These are phyloP conservation scores for Erynnis tages DNA, from an alignment of 2,888 invertebrate genomes.

Conservation along the genomic window DNA sequence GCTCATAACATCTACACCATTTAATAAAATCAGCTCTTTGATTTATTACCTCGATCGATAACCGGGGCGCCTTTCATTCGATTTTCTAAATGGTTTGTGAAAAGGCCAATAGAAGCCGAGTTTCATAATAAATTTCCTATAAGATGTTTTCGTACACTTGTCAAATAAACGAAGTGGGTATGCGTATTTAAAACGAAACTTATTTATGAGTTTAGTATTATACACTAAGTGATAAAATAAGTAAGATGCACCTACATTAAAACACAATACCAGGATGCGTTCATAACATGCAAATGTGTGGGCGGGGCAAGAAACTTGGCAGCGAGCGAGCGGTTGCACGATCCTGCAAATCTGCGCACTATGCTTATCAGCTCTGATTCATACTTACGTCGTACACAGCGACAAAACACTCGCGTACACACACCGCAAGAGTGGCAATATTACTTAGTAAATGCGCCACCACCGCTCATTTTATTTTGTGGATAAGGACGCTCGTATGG, in stretches of 20 bases:
- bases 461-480: slow-evolving; percentile 65
- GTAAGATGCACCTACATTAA: slow-evolving; percentile 39
- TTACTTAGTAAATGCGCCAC: slow-evolving; percentile 59
- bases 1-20: slow-evolving; percentile 27
- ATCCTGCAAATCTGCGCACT: slow-evolving; percentile 71
- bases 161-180: too few relatives aligned
- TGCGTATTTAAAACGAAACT: too few relatives aligned
- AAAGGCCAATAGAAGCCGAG: too few relatives aligned
- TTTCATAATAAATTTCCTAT: too few relatives aligned
- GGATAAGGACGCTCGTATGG: slow-evolving; percentile 68
- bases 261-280: slow-evolving; percentile 48
- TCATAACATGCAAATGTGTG: slow-evolving; percentile 69
- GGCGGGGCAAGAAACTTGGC: slow-evolving; percentile 74
- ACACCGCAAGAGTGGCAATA: slow-evolving; percentile 46
- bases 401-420: slow-evolving; percentile 42
- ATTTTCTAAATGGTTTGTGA: background rate
- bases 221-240: too few relatives aligned
- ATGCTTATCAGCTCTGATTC: slow-evolving; percentile 76
- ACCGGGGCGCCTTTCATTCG: background rate
- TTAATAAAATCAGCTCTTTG: slow-evolving; percentile 30
- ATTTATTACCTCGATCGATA: slow-evolving; percentile 1
- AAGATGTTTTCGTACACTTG: background rate
- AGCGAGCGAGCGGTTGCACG: slow-evolving; percentile 54
- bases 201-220: too few relatives aligned
- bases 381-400: slow-evolving; percentile 55